These are phyloP conservation scores for Natrix natrix DNA, from an alignment of 2,797 vertebrate genomes.

Conservation along the genomic window DNA sequence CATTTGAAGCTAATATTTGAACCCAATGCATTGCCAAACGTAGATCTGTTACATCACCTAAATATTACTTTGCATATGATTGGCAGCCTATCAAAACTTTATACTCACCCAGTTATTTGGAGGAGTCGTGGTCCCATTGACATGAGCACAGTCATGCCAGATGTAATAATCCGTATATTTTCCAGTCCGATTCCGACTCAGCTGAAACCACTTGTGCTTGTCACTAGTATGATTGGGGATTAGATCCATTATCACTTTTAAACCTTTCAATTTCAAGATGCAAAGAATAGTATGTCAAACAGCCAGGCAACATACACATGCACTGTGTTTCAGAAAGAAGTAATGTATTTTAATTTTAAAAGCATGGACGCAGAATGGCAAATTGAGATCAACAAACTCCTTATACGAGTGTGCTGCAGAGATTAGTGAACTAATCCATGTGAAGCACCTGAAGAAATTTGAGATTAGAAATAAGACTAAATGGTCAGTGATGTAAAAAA, in stretches of 20 bases:
- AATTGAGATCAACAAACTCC: background rate
- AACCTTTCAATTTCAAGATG: constrained; percentile 70
- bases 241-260: constrained; percentile 94
- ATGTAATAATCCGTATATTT: constrained; percentile 90
- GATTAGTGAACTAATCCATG: background rate
- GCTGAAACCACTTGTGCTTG: constrained; percentile 90
- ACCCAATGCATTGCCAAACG: background rate
- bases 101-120: constrained; percentile 93
- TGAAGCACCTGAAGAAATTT: background rate
- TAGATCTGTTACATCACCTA: background rate
- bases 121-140: constrained; percentile 53
- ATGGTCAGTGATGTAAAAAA: background rate
- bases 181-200: constrained; percentile 80
- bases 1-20: background rate
- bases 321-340: background rate
- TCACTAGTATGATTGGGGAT: constrained; percentile 98
- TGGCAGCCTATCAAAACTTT: rapidly evolving
- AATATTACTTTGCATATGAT: background rate
- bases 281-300: background rate
- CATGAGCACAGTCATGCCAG: constrained; percentile 81
- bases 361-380: background rate
- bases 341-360: background rate
- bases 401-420: background rate
- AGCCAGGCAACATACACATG: background rate
- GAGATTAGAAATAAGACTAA: background rate